These are phyloP conservation scores for Daubentonia madagascariensis DNA, from an alignment of 2,113 vertebrate species.

Conservation along the genomic window DNA sequence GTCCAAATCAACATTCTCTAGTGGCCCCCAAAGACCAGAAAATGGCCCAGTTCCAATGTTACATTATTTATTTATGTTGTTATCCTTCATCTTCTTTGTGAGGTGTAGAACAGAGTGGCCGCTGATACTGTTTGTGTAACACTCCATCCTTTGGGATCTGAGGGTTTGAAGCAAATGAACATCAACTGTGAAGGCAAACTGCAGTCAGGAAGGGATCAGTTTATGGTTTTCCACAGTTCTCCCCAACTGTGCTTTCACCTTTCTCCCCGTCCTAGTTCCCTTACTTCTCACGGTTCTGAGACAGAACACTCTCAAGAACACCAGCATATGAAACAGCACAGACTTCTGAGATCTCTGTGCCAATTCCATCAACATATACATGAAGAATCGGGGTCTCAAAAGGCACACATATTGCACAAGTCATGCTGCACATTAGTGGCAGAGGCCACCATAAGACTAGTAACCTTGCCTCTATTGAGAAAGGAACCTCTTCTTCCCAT, in stretches of 20 bases:
- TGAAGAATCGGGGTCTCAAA: neutral
- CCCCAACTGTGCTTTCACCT: neutral
- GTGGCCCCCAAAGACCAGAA: neutral
- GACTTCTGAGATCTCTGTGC: neutral
- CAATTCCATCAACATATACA: neutral
- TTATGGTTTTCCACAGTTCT: neutral
- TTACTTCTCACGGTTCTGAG: neutral
- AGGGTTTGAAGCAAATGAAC: neutral
- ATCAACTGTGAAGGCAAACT: slow-evolving; percentile 19
- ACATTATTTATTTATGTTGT: slow-evolving; percentile 39
- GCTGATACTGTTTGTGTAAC: slow-evolving; percentile 48
- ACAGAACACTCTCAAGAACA: neutral
- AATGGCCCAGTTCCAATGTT: neutral
- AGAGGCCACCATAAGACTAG: neutral
- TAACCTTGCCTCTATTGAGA: neutral
- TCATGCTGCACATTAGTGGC: neutral
- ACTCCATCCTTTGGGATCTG: neutral
- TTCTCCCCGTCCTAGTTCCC: neutral
- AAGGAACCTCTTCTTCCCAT: neutral
- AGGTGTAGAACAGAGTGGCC: neutral
- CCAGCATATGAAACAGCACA: neutral
- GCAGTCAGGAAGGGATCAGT: neutral
- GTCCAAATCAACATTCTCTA: neutral
- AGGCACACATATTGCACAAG: neutral
- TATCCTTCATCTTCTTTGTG: neutral